Evolutionary conservation across 2,113 vertebrate species (phyloP).

Genomic region (Platanista minor): DNA sequence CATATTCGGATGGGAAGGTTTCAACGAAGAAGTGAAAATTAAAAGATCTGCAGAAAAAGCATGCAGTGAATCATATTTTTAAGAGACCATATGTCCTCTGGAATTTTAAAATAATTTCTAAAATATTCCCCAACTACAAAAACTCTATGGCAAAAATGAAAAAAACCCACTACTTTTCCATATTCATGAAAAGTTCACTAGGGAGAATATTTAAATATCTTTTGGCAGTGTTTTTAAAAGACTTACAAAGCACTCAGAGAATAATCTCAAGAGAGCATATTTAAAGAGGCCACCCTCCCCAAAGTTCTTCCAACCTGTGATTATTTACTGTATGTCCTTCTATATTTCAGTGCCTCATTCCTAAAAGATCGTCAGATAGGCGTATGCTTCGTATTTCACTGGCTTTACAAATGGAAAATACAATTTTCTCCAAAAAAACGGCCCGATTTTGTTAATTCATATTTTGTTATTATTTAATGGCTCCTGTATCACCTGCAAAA

Average conservation of each 20-base stretch:
- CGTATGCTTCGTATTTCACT: background rate
- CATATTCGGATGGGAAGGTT: background rate
- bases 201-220: background rate
- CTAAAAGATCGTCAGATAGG: background rate
- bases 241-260: background rate
- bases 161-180: background rate
- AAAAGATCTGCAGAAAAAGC: background rate
- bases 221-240: conserved; percentile 9
- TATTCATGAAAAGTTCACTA: conserved; percentile 48
- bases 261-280: background rate
- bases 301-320: background rate
- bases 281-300: conserved; percentile 11
- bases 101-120: conserved; percentile 29
- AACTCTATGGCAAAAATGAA: background rate
- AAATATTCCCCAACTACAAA: background rate
- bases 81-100: background rate
- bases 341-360: background rate
- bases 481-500: background rate
- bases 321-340: background rate
- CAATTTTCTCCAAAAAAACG: conserved; percentile 29
- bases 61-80: background rate
- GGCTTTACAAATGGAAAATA: conserved; percentile 21
- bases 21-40: background rate
- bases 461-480: background rate
- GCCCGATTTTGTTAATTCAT: background rate